Evolutionary conservation across 2,113 vertebrate genomes (phyloP), one percentile per base, ranked within the genome.

Genomic region (Stictonetta naevosa): DNA sequence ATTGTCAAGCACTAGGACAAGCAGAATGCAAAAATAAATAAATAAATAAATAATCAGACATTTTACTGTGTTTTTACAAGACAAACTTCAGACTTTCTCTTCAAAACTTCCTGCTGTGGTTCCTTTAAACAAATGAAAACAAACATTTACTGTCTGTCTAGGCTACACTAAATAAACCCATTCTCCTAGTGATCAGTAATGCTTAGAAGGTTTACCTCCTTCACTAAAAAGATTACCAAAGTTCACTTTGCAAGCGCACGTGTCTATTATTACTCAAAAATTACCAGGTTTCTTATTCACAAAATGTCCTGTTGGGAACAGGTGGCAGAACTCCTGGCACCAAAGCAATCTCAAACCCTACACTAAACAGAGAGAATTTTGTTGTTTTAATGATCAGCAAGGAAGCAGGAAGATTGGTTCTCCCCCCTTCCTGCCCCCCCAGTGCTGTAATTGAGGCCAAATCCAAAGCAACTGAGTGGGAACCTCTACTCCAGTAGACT

Each of bases 281-380:
- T 76, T 78, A 89, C 36, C 50, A 69, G 34, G 81, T 86, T 66
- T 59, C 42, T 86, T 80, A 77, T 73, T 20, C 48, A 48, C 69
- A 76, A 40, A 36, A 36, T 29, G 46, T 88, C 92, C 93, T 94
- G 93, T 95, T 96, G 81, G 53, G 88, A 95, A 89, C 83, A 92
- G 80, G 83, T 94, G 86, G 88, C 52, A 93, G 71, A 95, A 85
- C 68, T 97, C 90, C 75, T 95, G 94, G 80, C 88, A 95, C 82
- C 40, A 87, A 96, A 91, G 87, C 75, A 77, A 38, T 88, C 68
- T 83, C 83, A 80, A 84, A 94, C 88, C 23, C 33, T 92, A 28
- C 55, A 67, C 75, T 83, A 71, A 94, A 88, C 36, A 63, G 59
- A 25, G 63, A 90, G 74, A 92, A 93, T 85, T 86, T 56, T 83